Evolutionary conservation across 2,888 invertebrate species (phyloP).

Genomic region (Chymomyza caudatula): DNA sequence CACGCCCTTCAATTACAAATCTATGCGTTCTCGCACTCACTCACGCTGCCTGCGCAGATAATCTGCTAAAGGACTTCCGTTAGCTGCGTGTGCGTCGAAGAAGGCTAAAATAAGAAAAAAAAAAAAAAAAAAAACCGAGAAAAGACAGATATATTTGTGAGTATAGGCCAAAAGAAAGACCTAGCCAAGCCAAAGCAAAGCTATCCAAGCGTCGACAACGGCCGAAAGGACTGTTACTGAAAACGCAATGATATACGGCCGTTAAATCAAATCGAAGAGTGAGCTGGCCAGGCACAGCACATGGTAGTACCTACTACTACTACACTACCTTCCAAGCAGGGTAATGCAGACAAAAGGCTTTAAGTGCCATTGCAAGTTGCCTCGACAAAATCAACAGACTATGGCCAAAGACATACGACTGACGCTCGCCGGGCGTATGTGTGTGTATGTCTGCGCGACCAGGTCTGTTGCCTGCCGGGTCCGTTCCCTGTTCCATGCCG

Average conservation of each 20-base stretch:
- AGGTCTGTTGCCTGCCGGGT: background rate
- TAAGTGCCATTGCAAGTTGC: conserved; percentile 44
- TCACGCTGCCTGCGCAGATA: conserved; percentile 59
- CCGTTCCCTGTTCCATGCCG: background rate
- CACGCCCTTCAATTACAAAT: conserved; percentile 77
- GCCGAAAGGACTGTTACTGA: conserved; percentile 49
- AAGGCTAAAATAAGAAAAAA: conserved; percentile 23
- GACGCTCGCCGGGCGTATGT: background rate
- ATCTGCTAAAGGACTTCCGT: conserved; percentile 77
- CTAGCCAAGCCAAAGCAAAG: background rate
- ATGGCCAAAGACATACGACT: conserved; percentile 30
- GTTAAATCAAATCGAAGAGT: conserved; percentile 59
- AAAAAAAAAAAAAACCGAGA: background rate
- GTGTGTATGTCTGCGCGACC: background rate
- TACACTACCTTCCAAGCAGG: no score
- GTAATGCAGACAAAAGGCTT: conserved; percentile 50
- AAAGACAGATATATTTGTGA: conserved; percentile 8
- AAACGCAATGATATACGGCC: conserved; percentile 72
- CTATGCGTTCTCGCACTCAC: conserved; percentile 49
- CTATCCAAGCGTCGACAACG: background rate
- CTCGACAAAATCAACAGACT: conserved; percentile 58
- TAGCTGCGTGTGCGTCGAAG: conserved; percentile 69
- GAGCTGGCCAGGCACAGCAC: conserved; percentile 11
- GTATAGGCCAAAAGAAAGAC: background rate
- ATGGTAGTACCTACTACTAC: background rate